These are phyloP conservation scores for Pollenia amentaria DNA, from an alignment of 2,888 invertebrate species.

Conservation along the genomic window DNA sequence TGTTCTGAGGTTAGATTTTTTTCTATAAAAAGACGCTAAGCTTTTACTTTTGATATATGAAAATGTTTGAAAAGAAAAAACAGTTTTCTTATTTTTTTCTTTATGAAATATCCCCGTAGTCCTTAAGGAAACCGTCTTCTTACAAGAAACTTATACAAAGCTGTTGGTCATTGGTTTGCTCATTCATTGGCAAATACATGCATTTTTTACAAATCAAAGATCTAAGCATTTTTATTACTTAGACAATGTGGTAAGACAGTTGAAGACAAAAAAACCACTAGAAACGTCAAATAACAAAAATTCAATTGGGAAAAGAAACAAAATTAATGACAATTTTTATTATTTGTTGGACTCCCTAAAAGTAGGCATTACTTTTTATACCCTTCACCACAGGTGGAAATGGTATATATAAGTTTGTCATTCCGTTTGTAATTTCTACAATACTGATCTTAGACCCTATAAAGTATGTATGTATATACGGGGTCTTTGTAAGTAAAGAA, in stretches of 20 bases:
- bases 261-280: background rate
- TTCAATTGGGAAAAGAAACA: background rate
- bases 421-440: too few relatives aligned
- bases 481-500: too few relatives aligned
- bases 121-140: slow-evolving; percentile 2
- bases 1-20: slow-evolving; percentile 21
- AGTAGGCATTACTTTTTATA: background rate
- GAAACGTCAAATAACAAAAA: background rate
- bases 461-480: too few relatives aligned
- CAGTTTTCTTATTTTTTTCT: background rate
- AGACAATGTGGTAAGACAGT: slow-evolving; percentile 28
- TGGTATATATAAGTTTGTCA: too few relatives aligned
- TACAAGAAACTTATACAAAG: slow-evolving; percentile 37
- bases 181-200: slow-evolving; percentile 45
- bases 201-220: slow-evolving; percentile 47
- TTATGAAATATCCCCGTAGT: background rate
- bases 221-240: background rate
- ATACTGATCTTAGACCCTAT: too few relatives aligned
- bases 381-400: too few relatives aligned
- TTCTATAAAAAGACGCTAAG: background rate
- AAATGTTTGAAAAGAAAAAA: background rate
- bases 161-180: slow-evolving; percentile 64
- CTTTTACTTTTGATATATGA: background rate
- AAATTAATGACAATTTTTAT: background rate
- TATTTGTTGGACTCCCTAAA: background rate